Percentiles rank a stretch among this genome's conserved stretches.
Conservation (phyloP, 1,140 invertebrate genomes). For the Ostrea edulis region DNA sequence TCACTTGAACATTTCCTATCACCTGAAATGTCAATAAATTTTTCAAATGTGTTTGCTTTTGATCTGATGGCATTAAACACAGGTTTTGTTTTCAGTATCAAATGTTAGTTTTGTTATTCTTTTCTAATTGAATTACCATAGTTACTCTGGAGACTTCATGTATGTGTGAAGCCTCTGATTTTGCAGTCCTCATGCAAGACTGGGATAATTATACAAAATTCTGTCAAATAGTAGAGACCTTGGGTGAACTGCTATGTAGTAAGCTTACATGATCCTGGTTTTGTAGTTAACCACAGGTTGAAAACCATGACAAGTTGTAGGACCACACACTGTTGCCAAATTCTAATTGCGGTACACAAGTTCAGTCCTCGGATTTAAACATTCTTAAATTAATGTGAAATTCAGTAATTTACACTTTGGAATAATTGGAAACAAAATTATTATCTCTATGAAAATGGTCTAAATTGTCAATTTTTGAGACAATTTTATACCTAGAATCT, state of each 20-base stretch:
- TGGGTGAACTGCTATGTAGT: background rate
- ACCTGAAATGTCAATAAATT: constrained; percentile 24
- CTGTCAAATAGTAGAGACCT: background rate
- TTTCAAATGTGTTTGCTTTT: constrained; percentile 16
- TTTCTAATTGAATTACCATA: constrained; percentile 36
- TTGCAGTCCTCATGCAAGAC: background rate
- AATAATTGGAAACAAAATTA: too few relatives aligned
- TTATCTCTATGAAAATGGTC: too few relatives aligned
- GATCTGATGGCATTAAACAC: background rate
- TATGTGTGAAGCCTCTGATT: background rate
- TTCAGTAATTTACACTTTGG: too few relatives aligned
- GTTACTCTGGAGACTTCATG: background rate
- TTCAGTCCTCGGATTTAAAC: too few relatives aligned
- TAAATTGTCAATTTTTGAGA: too few relatives aligned
- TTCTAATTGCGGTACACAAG: too few relatives aligned
- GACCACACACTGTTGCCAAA: constrained; percentile 5
- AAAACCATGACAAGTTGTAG: background rate
- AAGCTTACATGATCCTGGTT: constrained; percentile 3
- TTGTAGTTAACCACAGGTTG: background rate
- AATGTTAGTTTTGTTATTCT: background rate
- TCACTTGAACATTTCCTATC: constrained; percentile 24
- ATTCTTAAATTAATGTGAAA: too few relatives aligned
- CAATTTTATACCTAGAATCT: too few relatives aligned
- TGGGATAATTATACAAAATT: background rate
- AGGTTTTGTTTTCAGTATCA: background rate